Percentiles rank a stretch among this genome's conserved stretches.
These are phyloP conservation scores for Magallana gigas DNA, from an alignment of 1,140 invertebrate species.

Conservation along the genomic window DNA sequence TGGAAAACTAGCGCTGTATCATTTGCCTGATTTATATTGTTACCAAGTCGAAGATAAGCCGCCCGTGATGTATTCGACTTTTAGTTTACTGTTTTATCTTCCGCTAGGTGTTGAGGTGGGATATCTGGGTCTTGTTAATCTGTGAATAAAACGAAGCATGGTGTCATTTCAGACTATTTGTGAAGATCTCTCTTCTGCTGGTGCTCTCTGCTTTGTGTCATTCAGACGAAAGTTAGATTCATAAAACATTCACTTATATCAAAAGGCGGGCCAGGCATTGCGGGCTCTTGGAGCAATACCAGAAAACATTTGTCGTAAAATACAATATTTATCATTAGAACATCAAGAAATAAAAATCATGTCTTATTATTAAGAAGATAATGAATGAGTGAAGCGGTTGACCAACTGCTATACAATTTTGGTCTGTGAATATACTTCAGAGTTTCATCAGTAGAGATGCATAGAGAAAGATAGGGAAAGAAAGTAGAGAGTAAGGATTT, in stretches of 20 bases:
- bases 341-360: no score
- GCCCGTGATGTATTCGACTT: constrained; percentile 20
- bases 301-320: not conserved
- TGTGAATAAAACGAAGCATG: not conserved
- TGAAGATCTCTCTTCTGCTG: constrained; percentile 22
- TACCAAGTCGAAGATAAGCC: constrained; percentile 16
- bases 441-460: no score
- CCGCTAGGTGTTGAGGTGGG: constrained; percentile 25
- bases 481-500: no score
- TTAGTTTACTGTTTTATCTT: constrained; percentile 14
- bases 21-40: constrained; percentile 9
- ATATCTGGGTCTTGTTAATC: constrained; percentile 30
- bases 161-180: constrained; percentile 16
- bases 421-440: no score
- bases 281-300: not conserved
- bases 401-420: no score
- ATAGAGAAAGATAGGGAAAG: no score
- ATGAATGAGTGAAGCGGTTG: no score
- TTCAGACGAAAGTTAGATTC: not conserved
- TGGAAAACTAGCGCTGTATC: constrained; percentile 9
- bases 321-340: no score
- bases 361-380: no score
- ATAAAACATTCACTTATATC: not conserved
- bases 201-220: not conserved
- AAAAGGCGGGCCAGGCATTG: not conserved